A percentile compares a stretch with the other conserved stretches of the same genome.
phyloP scores from a whole-genome alignment of 2,888 invertebrate genomes.

The Andrena chrysosceles region DNA sequence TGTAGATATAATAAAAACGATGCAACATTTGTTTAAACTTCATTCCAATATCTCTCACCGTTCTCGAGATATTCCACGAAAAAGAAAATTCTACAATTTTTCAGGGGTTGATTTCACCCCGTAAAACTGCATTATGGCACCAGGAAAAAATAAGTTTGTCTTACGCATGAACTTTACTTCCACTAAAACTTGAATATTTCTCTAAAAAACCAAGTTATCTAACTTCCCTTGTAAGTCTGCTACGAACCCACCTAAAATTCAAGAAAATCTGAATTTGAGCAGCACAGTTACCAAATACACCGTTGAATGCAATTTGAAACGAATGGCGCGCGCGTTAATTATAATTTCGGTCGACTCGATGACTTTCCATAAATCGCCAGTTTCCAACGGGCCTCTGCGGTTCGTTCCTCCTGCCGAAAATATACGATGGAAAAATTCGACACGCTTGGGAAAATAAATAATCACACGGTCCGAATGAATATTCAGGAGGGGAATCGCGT shows the following conservation, averaged over 20 bases:
- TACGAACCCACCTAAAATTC: not conserved
- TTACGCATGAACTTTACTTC: too few relatives aligned
- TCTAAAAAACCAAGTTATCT: too few relatives aligned
- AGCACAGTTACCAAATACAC: not conserved
- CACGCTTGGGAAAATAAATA: conserved; percentile 47
- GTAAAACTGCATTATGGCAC: too few relatives aligned
- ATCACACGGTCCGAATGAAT: conserved; percentile 52
- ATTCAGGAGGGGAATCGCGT: conserved; percentile 52
- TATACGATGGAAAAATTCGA: conserved; percentile 34
- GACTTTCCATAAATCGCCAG: conserved; percentile 38
- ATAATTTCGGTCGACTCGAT: conserved; percentile 33
- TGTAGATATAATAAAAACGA: too few relatives aligned
- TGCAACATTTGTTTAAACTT: too few relatives aligned
- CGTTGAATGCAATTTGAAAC: conserved; percentile 23
- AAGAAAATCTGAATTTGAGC: not conserved
- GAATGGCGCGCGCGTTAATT: conserved; percentile 24
- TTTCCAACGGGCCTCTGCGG: conserved; percentile 9
- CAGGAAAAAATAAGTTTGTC: too few relatives aligned
- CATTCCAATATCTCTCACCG: too few relatives aligned
- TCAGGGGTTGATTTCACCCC: too few relatives aligned
- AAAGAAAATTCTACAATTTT: too few relatives aligned
- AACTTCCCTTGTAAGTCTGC: too few relatives aligned
- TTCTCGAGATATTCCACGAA: too few relatives aligned
- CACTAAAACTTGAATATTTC: too few relatives aligned
- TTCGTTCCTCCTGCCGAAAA: conserved; percentile 18